Base-by-base conservation (phyloP, 2,888 invertebrate genomes). In the Spialia ferax region DNA sequence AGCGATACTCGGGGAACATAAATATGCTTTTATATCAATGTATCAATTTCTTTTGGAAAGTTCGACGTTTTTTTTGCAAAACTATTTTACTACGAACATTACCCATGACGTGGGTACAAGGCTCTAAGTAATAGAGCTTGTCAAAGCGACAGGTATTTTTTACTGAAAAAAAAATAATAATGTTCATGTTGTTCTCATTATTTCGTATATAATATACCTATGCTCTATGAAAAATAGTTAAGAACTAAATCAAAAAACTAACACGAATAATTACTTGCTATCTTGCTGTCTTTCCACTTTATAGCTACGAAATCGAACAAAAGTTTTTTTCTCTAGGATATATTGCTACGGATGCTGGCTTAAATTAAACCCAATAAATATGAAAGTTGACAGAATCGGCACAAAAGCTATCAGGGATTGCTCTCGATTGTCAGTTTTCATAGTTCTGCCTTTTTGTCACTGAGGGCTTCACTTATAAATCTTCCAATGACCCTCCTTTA, bases 11-110 rank as follows among this genome's bases (percentile, higher is more conserved):
- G 78, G 79, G 70, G 84, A 89, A 93, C 93, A 93, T 91, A 92
- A 90, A 91, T 93, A 93, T 93, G 92, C 93, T 93, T 91, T 93
- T 93, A 93, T 88, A 81, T 88, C 91, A 87, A 92, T 91, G 85
- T 85, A 91, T 93, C 93, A 93, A 91, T 88, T 89, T 88, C 86
- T 84, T 86, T 89, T 88, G 85, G 87, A 77, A 78, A 76, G 76
- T 77, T 85, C 77, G 87, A 87, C 88, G 77, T 81, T 80, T 83
- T n/a, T 83, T 77, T 76, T 73, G 72, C 73, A 78, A 82, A 83
- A 73, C 71, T 69, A 67, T 68, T 73, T 71, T 69, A 71, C 56
- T 77, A 75, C 72, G 71, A 75, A 82, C 76, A 80, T 76, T 79
- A 81, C 77, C 77, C 73, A 79, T 80, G 80, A 83, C 72, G 78